Percentiles rank a stretch among this genome's conserved stretches.
Conservation (phyloP, 2,797 vertebrate species). For the Myiothlypis coronata region DNA sequence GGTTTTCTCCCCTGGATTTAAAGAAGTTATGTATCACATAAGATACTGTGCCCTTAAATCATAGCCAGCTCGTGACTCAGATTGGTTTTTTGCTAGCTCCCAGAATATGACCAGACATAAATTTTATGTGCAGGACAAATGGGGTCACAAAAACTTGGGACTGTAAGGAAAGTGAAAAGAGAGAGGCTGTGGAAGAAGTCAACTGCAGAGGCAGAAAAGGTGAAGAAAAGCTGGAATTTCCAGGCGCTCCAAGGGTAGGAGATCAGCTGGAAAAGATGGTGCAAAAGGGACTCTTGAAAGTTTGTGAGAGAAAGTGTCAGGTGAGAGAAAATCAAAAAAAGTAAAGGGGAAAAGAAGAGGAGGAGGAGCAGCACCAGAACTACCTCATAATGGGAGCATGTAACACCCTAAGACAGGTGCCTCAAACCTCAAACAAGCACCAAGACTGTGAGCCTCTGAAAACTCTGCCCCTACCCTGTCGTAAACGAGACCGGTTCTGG, state of each 20-base stretch:
- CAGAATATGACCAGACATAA: not conserved
- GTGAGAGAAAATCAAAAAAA: not conserved
- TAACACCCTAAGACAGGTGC: conserved; percentile 50
- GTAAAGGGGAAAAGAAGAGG: not conserved
- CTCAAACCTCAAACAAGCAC: conserved; percentile 29
- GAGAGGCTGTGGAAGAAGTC: not conserved
- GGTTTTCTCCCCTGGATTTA: not conserved
- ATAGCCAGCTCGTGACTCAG: not conserved
- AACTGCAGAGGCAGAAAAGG: not conserved
- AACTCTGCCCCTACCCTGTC: conserved; percentile 4
- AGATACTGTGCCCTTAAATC: not conserved
- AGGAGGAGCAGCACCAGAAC: not conserved
- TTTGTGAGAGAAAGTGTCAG: not conserved
- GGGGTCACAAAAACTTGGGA: not conserved
- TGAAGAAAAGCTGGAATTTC: not conserved
- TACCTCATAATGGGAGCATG: not conserved
- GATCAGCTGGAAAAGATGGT: not conserved
- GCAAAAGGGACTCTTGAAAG: not conserved
- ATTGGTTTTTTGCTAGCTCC: not conserved
- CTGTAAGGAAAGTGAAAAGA: not conserved
- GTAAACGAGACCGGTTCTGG: conserved; percentile 26
- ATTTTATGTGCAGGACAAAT: not conserved
- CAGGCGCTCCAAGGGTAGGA: not conserved
- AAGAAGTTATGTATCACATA: not conserved
- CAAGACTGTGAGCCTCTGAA: conserved; percentile 6